These are phyloP conservation scores for Lamprologus sp. DNA, from an alignment of 2,113 vertebrate genomes.

Conservation along the genomic window DNA sequence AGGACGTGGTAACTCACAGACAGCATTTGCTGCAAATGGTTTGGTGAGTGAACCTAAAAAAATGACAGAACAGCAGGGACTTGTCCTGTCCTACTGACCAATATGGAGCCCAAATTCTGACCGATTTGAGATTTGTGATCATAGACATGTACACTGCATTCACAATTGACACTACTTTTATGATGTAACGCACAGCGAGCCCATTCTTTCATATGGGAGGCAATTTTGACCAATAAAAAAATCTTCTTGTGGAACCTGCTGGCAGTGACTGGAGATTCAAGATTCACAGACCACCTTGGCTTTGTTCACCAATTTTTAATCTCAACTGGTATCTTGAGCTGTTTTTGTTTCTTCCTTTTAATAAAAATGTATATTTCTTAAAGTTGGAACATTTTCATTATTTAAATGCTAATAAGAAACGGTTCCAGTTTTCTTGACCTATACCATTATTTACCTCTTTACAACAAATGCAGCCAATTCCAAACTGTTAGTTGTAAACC, in stretches of 20 bases:
- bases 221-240: not conserved
- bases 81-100: not conserved
- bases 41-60: not conserved
- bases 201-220: not conserved
- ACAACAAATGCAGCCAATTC: not conserved
- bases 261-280: not conserved
- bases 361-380: constrained; percentile 48
- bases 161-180: not conserved
- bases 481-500: not conserved
- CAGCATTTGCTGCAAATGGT: not conserved
- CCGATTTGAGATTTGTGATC: not conserved
- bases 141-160: not conserved
- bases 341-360: constrained; percentile 45
- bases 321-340: constrained; percentile 26
- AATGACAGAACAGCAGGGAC: not conserved
- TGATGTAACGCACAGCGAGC: not conserved
- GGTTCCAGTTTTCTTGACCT: not conserved
- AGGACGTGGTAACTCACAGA: not conserved
- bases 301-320: constrained; percentile 20
- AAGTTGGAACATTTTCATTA: constrained; percentile 1
- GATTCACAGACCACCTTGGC: not conserved
- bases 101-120: not conserved
- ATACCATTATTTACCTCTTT: not conserved
- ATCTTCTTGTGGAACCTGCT: constrained; percentile 1
- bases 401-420: not conserved